Evolutionary conservation across 2,888 invertebrate species (phyloP).

Genomic region (Aelia acuminata): DNA sequence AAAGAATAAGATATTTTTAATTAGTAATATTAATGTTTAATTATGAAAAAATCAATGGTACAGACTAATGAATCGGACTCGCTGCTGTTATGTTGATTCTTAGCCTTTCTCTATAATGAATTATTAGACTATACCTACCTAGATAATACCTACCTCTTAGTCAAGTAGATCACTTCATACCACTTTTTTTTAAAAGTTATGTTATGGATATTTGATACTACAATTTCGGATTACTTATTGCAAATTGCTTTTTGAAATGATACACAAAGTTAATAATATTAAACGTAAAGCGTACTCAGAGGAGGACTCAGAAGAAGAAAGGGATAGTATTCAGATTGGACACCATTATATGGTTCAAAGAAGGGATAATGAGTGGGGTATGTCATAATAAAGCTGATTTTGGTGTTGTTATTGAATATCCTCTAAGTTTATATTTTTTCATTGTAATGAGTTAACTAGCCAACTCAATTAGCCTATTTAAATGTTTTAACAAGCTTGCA

Average conservation of each 20-base stretch:
- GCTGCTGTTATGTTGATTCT: too few species aligned
- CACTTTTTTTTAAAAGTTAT: background rate
- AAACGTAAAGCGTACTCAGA: constrained; percentile 67
- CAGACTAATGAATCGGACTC: too few species aligned
- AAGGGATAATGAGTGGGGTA: constrained; percentile 87
- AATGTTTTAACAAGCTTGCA: background rate
- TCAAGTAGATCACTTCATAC: background rate
- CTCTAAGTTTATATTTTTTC: background rate
- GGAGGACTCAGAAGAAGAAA: constrained; percentile 77
- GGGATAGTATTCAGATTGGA: constrained; percentile 83
- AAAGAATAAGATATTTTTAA: too few species aligned
- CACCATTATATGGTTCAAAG: constrained; percentile 89
- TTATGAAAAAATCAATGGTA: too few species aligned
- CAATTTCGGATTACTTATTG: background rate
- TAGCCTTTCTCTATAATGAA: too few species aligned
- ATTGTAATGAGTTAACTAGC: background rate
- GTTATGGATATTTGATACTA: background rate
- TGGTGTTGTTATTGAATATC: background rate
- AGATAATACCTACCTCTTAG: background rate
- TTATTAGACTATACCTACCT: too few species aligned
- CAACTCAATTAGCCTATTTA: background rate
- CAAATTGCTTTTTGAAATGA: background rate
- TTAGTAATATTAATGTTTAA: too few species aligned
- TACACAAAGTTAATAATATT: background rate
- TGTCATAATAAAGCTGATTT: constrained; percentile 68